phyloP scores from a whole-genome alignment of 2,888 invertebrate species.

The Mimas tiliae region DNA sequence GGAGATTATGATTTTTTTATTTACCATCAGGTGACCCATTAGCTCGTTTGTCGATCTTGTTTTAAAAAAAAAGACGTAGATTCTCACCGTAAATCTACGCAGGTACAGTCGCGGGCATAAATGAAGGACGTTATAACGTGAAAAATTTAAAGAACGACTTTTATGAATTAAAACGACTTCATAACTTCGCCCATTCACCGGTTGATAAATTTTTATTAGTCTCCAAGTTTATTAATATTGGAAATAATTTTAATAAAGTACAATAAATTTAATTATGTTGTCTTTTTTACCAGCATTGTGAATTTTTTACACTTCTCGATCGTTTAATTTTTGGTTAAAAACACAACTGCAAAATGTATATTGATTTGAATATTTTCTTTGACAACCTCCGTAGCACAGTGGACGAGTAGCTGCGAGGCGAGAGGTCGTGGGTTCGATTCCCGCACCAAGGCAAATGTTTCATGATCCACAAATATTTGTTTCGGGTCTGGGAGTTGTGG shows the following conservation, averaged over 20 bases:
- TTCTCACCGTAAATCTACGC: too few species aligned
- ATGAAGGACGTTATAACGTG: neutral
- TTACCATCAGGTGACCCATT: too few species aligned
- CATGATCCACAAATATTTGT: too few species aligned
- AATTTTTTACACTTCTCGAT: neutral
- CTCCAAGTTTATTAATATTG: neutral
- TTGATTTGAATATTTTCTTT: neutral
- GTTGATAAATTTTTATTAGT: slow-evolving; percentile 14
- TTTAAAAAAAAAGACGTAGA: too few species aligned
- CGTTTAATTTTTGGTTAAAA: neutral
- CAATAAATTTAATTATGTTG: slow-evolving; percentile 9
- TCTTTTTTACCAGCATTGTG: neutral
- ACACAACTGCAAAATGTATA: neutral
- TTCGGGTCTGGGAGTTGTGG: too few species aligned
- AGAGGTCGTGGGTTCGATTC: too few species aligned
- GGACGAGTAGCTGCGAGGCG: too few species aligned
- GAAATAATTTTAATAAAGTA: slow-evolving; percentile 16
- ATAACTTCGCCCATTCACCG: neutral
- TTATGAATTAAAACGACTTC: slow-evolving; percentile 2
- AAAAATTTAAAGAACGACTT: neutral
- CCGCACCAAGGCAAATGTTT: too few species aligned
- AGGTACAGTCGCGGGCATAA: too few species aligned
- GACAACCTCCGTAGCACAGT: too few species aligned
- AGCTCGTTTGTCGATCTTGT: too few species aligned
- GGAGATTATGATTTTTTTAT: too few species aligned